Base-by-base conservation (phyloP, 2,888 invertebrate genomes). In the Nebria salina region DNA sequence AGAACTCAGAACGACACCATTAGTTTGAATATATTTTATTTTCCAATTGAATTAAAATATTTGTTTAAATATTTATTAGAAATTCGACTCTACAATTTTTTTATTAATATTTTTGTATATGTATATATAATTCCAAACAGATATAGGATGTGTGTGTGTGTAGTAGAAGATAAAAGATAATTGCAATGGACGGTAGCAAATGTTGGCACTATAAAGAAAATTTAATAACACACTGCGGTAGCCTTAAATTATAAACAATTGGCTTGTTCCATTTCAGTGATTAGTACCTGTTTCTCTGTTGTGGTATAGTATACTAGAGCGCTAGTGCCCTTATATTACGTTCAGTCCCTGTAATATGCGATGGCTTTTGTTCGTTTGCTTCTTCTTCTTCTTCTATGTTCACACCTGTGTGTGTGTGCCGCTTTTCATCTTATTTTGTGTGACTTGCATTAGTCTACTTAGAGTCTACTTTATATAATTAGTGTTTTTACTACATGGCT, bases 211-310 rank as follows among this genome's bases (percentile, higher is more conserved):
- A 82, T 81, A 82, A 83, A 73, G 76, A 74, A 82, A 77, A 83
- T 82, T 82, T 83, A 75, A 76, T 70, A 74, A 79, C 77, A 82
- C 82, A 54, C 7, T 54, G 54, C 13, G 54, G 54, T 54, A 13
- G 85, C 54, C 54, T 54, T 54, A 54, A 13, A 54, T 54, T 54
- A 54, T 54, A 54, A 54, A 86, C 86, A 87, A 87, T 86, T 85
- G 86, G 86, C 85, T 86, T 85, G 85, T 86, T 87, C 87, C 87
- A 87, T 87, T 87, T 87, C 86, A 86, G 85, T 86, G 86, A 87
- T 87, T 86, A 85, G 85, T 85, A 85, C 82, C 84, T 83, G 25
- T 8, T 34, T 26, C 34, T 8, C 26, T 34, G 34, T 72, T 25
- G 34, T 72, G 34, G 6, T 34, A 11, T 15, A 20, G 20, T 20